phyloP scores from a whole-genome alignment of 1,140 invertebrate species.

The Tetraneura akinire region DNA sequence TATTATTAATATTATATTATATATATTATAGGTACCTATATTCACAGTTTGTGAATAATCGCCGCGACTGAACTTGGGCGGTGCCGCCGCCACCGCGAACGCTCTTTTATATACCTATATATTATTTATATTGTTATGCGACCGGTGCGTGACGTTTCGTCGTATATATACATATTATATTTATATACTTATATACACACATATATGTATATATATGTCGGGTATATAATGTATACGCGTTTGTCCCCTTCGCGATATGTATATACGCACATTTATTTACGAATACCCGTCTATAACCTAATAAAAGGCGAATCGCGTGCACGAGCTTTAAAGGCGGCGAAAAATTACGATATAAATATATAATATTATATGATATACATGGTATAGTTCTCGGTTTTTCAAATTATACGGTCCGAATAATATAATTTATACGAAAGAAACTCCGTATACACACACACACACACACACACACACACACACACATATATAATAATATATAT shows the following conservation, averaged over 20 bases:
- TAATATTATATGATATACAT: background rate
- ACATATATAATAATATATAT: no score
- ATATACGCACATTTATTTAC: no score
- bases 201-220: background rate
- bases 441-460: no score
- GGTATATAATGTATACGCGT: background rate
- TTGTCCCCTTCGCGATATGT: background rate
- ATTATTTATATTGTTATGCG: slow-evolving; percentile 11
- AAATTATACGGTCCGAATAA: background rate
- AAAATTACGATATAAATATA: background rate
- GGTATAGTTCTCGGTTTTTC: background rate
- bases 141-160: slow-evolving; percentile 21
- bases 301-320: slow-evolving; percentile 20
- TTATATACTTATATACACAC: no score
- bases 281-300: background rate
- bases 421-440: no score
- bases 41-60: slow-evolving; percentile 3
- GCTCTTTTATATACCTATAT: slow-evolving; percentile 3
- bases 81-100: background rate
- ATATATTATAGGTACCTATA: no score
- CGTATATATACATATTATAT: no score
- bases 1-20: no score
- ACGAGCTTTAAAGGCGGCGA: slow-evolving; percentile 16
- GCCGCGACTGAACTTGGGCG: slow-evolving; percentile 13
- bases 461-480: no score